A percentile compares a stretch with the other conserved stretches of the same genome.
phyloP scores from a whole-genome alignment of 2,113 vertebrate genomes.

The Typhlomys cinereus region DNA sequence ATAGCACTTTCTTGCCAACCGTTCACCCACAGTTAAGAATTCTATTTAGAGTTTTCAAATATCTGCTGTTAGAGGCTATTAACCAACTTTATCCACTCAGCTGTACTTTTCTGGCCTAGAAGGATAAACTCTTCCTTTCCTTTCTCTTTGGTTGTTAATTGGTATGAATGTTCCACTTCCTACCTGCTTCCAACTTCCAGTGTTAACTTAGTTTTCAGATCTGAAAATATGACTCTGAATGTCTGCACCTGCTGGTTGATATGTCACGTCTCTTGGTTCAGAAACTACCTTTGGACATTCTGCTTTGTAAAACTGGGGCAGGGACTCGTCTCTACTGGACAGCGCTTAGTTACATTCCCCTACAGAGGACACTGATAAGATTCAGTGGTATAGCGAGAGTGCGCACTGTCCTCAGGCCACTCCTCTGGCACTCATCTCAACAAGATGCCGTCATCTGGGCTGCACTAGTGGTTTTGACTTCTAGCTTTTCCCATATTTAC shows the following conservation, averaged over 20 bases:
- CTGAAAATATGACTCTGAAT: neutral
- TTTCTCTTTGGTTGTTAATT: neutral
- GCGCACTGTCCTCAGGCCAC: neutral
- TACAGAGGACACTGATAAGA: too few relatives aligned
- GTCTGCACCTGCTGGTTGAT: neutral
- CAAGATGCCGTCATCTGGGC: neutral
- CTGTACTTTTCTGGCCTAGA: neutral
- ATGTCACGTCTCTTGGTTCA: neutral
- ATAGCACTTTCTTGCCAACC: neutral
- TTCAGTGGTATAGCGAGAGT: too few relatives aligned
- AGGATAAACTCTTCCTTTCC: neutral
- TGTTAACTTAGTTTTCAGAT: neutral
- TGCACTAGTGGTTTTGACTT: neutral
- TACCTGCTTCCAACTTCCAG: neutral
- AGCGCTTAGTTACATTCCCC: neutral
- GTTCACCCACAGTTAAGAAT: neutral
- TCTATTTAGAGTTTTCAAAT: neutral
- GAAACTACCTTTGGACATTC: neutral
- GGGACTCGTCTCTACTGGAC: neutral
- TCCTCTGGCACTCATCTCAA: neutral
- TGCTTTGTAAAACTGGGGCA: neutral
- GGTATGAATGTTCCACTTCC: neutral
- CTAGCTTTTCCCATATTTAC: neutral
- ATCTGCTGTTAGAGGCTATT: neutral
- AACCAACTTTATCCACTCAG: neutral